These are phyloP conservation scores for Sthenelais limicola DNA, from an alignment of 2,888 invertebrate species.

Conservation along the genomic window DNA sequence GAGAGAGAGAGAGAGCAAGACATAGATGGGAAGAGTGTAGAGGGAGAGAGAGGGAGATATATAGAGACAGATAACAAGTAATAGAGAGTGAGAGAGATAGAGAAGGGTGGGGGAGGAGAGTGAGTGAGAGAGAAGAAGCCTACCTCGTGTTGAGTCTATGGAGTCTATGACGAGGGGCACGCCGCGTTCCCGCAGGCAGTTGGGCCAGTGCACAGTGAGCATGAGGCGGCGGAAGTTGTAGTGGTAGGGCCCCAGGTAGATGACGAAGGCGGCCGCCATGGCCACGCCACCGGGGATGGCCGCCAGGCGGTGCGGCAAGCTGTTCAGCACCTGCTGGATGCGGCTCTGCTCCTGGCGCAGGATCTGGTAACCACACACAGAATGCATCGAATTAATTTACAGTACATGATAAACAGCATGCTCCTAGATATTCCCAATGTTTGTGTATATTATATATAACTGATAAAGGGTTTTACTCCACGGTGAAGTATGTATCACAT, in stretches of 20 bases:
- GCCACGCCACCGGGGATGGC: conserved; percentile 68
- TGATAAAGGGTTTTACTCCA: too few relatives aligned
- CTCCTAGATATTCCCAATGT: not conserved
- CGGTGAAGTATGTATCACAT: too few relatives aligned
- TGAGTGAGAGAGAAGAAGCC: too few relatives aligned
- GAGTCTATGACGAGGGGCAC: conserved; percentile 70
- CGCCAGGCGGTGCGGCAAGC: conserved; percentile 58
- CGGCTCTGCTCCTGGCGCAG: conserved; percentile 57
- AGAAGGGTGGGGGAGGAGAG: too few relatives aligned
- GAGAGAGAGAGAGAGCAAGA: too few relatives aligned
- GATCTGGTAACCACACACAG: conserved; percentile 45
- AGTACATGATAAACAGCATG: not conserved
- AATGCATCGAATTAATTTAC: not conserved
- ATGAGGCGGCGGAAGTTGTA: conserved; percentile 69
- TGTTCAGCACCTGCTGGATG: conserved; percentile 66
- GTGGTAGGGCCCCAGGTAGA: conserved; percentile 71
- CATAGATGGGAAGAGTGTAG: too few relatives aligned
- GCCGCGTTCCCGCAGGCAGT: conserved; percentile 70
- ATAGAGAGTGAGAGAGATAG: too few relatives aligned
- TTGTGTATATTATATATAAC: too few relatives aligned
- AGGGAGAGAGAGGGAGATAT: too few relatives aligned
- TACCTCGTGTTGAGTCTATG: conserved; percentile 67
- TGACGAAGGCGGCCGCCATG: conserved; percentile 68
- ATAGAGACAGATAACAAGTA: too few relatives aligned
- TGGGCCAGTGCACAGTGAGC: conserved; percentile 71